Evolutionary conservation across 37 sponge, comb jelly and placozoan species (phyloP).

Genomic region (Spongia lamella): DNA sequence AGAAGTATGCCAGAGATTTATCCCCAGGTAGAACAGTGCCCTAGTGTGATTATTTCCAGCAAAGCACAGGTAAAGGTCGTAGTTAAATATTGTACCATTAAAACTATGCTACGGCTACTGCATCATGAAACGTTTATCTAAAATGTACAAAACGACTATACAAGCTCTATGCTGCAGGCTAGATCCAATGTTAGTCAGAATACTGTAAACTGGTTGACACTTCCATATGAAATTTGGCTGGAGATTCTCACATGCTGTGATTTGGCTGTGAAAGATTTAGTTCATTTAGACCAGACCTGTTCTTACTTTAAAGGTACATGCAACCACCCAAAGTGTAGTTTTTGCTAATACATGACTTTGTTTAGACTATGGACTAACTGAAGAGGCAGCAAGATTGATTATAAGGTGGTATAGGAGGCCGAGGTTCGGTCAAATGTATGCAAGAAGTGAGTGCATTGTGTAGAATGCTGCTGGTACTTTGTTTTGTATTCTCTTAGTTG

Average conservation of each 20-base stretch:
- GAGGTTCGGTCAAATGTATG: conserved; percentile 41
- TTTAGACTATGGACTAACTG: conserved; percentile 49
- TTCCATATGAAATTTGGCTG: conserved; percentile 68
- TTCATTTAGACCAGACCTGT: conserved; percentile 38
- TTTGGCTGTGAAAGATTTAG: conserved; percentile 41
- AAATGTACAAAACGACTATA: background rate
- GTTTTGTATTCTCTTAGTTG: too few relatives aligned
- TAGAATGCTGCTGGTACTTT: background rate
- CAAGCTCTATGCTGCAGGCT: background rate
- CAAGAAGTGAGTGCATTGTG: conserved; percentile 33
- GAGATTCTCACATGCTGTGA: conserved; percentile 40
- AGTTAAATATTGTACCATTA: too few relatives aligned
- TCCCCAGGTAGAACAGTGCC: too few relatives aligned
- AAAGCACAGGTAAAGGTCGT: too few relatives aligned
- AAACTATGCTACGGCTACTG: background rate
- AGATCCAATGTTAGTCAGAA: background rate
- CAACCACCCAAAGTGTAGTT: background rate
- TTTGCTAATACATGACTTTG: background rate
- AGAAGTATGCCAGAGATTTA: too few relatives aligned
- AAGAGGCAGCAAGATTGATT: conserved; percentile 65
- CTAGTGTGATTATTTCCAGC: too few relatives aligned
- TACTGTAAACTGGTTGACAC: background rate
- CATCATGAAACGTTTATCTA: background rate
- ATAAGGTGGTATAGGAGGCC: conserved; percentile 20
- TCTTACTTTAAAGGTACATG: conserved; percentile 39